Base-by-base conservation (phyloP, 2,797 vertebrate genomes). In the Phrynocephalus guinanensis region DNA sequence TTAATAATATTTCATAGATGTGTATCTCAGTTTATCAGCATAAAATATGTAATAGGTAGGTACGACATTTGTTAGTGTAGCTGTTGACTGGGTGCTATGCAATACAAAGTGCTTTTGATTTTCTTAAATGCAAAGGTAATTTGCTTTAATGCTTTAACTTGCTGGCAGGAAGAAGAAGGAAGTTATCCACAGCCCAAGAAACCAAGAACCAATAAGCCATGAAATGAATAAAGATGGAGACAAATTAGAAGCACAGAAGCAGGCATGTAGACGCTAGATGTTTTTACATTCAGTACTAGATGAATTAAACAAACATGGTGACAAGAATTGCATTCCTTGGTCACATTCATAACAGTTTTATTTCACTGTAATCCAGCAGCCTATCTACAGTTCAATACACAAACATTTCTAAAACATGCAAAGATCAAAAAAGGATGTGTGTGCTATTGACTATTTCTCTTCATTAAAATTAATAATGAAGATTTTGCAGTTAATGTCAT, bases 171-270 rank as follows among this genome's bases (percentile, higher is more conserved):
- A 38, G 82, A 89, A 90, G 89, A 88, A 28, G 24, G 18, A 80
- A 60, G 76, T 52, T 84, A 63, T 88, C 81, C 83, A 72, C 96
- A 95, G 79, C 70, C 56, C 52, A 95, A 93, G 89, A 96, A 89
- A 93, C 80, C 26, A 80, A 90, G 83, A 86, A 86, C 83, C 89
- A 90, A 78, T 85, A 95, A 91, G 30, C 86, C 75, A 87, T 79
- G 90, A 84, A 7, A 79, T 72, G 72, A 87, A 85, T 75, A 16
- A 78, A 79, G 20, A 60, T 86, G 0, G 81, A 79, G 85, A 84
- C 63, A 56, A 84, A 0, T 63, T 63, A 63, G 80, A 85, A 77
- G 78, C 83, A 91, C 84, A 91, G 88, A 79, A 28, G 3, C 87
- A 38, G 92, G 95, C 96, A 95, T 1, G 68, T 67, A 24, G 18